These are phyloP conservation scores for Vanessa tameamea DNA, from an alignment of 1,140 invertebrate genomes.

Conservation along the genomic window DNA sequence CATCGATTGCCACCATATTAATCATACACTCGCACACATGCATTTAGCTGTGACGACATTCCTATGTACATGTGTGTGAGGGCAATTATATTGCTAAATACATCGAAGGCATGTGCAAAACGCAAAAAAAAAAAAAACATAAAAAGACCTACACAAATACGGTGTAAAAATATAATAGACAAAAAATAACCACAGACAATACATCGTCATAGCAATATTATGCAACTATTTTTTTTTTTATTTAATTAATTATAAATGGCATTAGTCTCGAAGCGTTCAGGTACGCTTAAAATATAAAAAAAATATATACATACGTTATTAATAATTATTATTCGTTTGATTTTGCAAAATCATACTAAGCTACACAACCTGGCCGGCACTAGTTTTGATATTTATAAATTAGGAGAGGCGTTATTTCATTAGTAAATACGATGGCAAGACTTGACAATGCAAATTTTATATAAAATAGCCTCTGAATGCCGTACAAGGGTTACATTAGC, in stretches of 20 bases:
- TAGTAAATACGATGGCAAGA: constrained; percentile 28
- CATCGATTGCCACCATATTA: constrained; percentile 50
- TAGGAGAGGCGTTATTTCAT: constrained; percentile 21
- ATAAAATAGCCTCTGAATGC: constrained; percentile 27
- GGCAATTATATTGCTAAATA: constrained; percentile 6
- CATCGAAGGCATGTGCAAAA: constrained; percentile 40
- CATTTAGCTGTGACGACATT: background rate
- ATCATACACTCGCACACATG: constrained; percentile 9
- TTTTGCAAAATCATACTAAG: constrained; percentile 36
- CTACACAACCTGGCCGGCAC: constrained; percentile 20
- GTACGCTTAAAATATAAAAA: constrained; percentile 31
- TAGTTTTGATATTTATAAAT: constrained; percentile 10
- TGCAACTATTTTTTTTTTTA: constrained; percentile 26
- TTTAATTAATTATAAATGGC: constrained; percentile 38
- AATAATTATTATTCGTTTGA: constrained; percentile 18
- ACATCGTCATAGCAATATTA: constrained; percentile 38
- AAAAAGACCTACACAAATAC: constrained; percentile 19
- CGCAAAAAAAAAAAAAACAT: constrained; percentile 36
- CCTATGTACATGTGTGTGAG: background rate
- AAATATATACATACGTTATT: constrained; percentile 3
- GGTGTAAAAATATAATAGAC: constrained; percentile 26
- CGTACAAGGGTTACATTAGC: background rate
- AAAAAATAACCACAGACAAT: constrained; percentile 36
- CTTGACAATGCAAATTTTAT: constrained; percentile 17
- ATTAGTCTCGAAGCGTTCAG: constrained; percentile 38